These are phyloP conservation scores for Melinaea menophilus DNA, from an alignment of 2,888 invertebrate species.

Conservation along the genomic window DNA sequence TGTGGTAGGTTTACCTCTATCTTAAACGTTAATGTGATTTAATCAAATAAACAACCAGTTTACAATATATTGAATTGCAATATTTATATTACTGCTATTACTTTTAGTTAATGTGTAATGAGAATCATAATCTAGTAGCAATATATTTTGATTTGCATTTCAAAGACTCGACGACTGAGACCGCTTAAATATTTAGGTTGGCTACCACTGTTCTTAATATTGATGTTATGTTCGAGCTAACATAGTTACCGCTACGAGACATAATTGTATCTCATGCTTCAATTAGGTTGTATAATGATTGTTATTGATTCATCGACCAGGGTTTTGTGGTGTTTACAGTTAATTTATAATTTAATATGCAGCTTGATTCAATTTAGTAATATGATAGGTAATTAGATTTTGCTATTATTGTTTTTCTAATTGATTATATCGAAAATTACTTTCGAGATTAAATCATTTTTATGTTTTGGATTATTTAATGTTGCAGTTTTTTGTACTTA, in stretches of 20 bases:
- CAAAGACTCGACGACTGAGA: constrained; percentile 28
- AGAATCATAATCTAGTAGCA: constrained; percentile 16
- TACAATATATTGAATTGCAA: not conserved
- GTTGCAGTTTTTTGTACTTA: too few relatives aligned
- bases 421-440: too few relatives aligned
- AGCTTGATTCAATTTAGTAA: not conserved
- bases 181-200: constrained; percentile 33
- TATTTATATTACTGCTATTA: not conserved
- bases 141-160: constrained; percentile 31
- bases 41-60: not conserved
- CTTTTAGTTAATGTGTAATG: constrained; percentile 1
- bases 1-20: not conserved
- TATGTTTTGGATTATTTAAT: too few relatives aligned
- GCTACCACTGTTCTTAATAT: constrained; percentile 28
- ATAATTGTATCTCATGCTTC: constrained; percentile 2
- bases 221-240: constrained; percentile 17
- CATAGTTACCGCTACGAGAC: constrained; percentile 6
- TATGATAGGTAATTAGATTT: too few relatives aligned
- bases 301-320: constrained; percentile 12
- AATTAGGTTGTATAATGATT: constrained; percentile 12
- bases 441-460: too few relatives aligned
- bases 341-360: not conserved
- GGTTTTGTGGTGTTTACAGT: constrained; percentile 4
- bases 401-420: too few relatives aligned
- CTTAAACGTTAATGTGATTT: not conserved